These are phyloP conservation scores for Brachystomella parvula DNA, from an alignment of 1,140 invertebrate genomes.

Conservation along the genomic window DNA sequence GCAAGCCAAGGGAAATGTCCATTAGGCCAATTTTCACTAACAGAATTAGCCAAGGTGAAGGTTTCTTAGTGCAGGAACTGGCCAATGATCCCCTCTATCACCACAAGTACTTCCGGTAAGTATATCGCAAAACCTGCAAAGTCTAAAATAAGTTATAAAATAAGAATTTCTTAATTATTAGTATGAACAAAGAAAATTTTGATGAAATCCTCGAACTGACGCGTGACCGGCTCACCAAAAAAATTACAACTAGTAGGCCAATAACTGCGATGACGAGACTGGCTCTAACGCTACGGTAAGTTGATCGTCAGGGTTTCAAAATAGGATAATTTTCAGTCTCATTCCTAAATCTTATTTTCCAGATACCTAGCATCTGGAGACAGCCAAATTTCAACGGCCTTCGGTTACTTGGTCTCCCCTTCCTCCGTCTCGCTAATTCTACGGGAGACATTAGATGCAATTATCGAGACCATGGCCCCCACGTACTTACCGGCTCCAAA, in stretches of 20 bases:
- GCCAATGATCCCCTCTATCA: too few relatives aligned
- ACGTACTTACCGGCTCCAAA: slow-evolving; percentile 34
- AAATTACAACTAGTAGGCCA: neutral
- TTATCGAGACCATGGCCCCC: slow-evolving; percentile 2
- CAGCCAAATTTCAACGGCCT: neutral
- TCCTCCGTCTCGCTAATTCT: slow-evolving; percentile 7
- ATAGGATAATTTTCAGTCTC: too few relatives aligned
- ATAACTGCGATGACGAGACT: neutral
- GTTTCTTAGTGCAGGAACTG: too few relatives aligned
- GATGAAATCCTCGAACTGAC: slow-evolving; percentile 7
- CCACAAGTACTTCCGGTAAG: too few relatives aligned
- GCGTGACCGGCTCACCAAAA: neutral
- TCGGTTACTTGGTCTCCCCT: slow-evolving; percentile 8
- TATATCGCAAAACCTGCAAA: too few relatives aligned
- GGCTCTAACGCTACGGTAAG: slow-evolving; percentile 3
- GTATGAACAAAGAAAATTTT: slow-evolving; percentile 12
- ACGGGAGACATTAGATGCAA: slow-evolving; percentile 7
- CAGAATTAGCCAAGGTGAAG: too few relatives aligned
- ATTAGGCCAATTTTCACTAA: too few relatives aligned
- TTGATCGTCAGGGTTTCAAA: too few relatives aligned
- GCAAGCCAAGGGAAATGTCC: too few relatives aligned
- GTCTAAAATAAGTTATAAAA: too few relatives aligned
- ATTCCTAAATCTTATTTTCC: too few relatives aligned
- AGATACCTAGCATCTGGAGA: slow-evolving; percentile 23
- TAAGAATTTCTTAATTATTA: too few relatives aligned